Evolutionary conservation across 2,888 invertebrate genomes (phyloP), one percentile per base, ranked within the genome.

Genomic region (Ichneumon xanthorius): DNA sequence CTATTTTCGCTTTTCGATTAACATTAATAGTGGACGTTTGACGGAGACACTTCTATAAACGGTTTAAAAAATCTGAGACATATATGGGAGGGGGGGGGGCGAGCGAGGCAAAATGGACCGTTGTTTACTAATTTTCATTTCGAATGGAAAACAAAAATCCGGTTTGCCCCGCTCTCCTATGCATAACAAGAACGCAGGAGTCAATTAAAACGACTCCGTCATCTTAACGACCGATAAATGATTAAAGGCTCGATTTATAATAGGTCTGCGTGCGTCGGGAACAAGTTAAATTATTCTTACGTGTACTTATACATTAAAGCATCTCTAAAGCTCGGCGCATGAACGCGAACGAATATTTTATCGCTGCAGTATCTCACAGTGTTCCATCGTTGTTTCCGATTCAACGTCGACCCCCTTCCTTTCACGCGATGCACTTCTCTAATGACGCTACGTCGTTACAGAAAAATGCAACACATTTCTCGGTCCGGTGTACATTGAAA

Each of bases 361-460:
- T n/a, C 33, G 55, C 30, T 19, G 19, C 30, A 4, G 11, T 19
- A 71, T 16, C 45, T 61, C 45, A 61, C 26, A 48, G 61, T n/a
- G 37, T 33, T 6, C 45, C 40, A 68, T 61, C 22, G 16, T 45
- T 58, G 65, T 11, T 33, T 22, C 22, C 19, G 48, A 22, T 37
- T 61, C 48, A 4, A 48, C 58, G 72, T 16, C 53, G 68, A 70
- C 53, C 45, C 53, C 33, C 72, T 77, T 50, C 22, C 19, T 67
- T 68, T 67, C 73, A 55, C 22, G 45, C 67, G 50, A 63, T 67
- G 71, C 82, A 65, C 40, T 40, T 72, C 61, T 11, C 80, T 83
- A 86, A 88, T 86, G 87, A 86, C 33, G 67, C 78, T 63, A 45
- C 40, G 53, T 88, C 85, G 76, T 88, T 87, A 81, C 58, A 55